Percentiles rank a stretch among this genome's conserved stretches.
Evolutionary conservation across 2,888 invertebrate genomes (phyloP).

Genomic region (Toxonevra muliebris): DNA sequence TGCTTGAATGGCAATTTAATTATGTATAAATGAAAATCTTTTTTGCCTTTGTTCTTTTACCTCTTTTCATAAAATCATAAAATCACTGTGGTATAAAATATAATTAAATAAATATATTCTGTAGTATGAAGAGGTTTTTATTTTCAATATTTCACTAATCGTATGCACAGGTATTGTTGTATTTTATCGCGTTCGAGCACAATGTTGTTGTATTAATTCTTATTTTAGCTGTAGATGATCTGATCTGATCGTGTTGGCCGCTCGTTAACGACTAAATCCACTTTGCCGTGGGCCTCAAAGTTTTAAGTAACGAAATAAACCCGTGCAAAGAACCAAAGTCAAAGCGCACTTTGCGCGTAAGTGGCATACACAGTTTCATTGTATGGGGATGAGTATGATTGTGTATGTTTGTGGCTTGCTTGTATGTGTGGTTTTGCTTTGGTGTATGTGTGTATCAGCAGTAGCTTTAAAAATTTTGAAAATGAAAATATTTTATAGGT

Average conservation of each 20-base stretch:
- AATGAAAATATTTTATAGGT: too few relatives aligned
- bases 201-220: not conserved
- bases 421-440: not conserved
- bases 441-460: not conserved
- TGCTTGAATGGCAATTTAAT: conserved; percentile 29
- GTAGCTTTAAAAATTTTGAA: not conserved
- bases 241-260: conserved; percentile 63
- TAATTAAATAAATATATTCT: conserved; percentile 6
- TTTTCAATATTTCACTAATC: not conserved
- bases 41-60: conserved; percentile 14
- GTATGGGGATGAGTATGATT: conserved; percentile 11
- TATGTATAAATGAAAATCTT: conserved; percentile 21
- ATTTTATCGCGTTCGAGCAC: not conserved
- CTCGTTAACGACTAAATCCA: conserved; percentile 64
- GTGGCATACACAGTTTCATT: conserved; percentile 11
- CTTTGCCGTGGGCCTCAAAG: conserved; percentile 57
- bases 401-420: conserved; percentile 6
- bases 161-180: not conserved
- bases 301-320: conserved; percentile 54
- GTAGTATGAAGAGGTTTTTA: not conserved
- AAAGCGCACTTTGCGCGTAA: conserved; percentile 1
- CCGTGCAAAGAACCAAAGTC: conserved; percentile 16
- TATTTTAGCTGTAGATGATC: conserved; percentile 15
- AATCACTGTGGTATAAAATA: not conserved
- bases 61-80: not conserved